Percentiles rank a stretch among this genome's conserved stretches.
These are phyloP conservation scores for Microtus ochrogaster DNA, from an alignment of 2,113 vertebrate genomes.

Conservation along the genomic window DNA sequence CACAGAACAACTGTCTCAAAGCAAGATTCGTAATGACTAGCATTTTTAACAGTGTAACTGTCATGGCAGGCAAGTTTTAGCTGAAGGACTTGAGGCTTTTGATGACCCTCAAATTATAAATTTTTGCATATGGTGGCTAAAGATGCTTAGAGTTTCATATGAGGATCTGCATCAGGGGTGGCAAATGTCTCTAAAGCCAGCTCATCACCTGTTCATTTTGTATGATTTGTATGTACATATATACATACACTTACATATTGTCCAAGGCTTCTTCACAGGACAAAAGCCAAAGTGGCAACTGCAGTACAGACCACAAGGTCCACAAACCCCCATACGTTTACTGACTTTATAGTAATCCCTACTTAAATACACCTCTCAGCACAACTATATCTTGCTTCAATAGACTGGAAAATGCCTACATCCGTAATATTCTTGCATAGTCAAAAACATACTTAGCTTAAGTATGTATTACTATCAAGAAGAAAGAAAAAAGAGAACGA, in stretches of 20 bases:
- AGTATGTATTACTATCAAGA: not conserved
- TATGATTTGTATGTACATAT: not conserved
- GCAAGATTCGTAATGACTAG: slow-evolving; percentile 10
- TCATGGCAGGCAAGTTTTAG: not conserved
- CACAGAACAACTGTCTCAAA: not conserved
- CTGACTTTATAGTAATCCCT: not conserved
- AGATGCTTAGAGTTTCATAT: not conserved
- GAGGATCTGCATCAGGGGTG: not conserved
- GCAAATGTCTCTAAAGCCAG: not conserved
- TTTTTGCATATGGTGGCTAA: not conserved
- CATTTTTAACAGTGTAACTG: not conserved
- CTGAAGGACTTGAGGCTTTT: not conserved
- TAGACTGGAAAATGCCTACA: not conserved
- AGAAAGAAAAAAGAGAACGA: not conserved
- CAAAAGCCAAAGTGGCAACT: not conserved
- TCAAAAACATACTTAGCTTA: not conserved
- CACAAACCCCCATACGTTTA: not conserved
- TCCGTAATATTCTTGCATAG: not conserved
- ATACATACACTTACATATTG: too few relatives aligned
- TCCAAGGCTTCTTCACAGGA: not conserved
- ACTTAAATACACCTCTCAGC: not conserved
- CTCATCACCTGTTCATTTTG: not conserved
- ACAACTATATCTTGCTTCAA: not conserved
- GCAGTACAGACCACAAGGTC: accelerated
- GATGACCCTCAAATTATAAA: not conserved